phyloP scores from a whole-genome alignment of 2,888 invertebrate genomes.

The Cataglyphis albicans region DNA sequence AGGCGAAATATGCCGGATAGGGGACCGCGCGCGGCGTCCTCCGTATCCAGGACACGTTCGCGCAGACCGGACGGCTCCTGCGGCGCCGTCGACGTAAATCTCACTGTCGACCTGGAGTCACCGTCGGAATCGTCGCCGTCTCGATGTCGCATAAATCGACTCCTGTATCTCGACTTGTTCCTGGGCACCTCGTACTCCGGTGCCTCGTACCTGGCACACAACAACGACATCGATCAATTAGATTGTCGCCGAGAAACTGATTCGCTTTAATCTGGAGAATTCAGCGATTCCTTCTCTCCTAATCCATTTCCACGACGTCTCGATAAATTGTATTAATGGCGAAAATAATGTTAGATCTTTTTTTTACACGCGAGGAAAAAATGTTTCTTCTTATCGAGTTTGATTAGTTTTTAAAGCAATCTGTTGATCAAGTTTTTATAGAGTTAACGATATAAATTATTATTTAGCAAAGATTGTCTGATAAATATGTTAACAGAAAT shows the following conservation, averaged over 20 bases:
- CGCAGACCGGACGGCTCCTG: slow-evolving; percentile 86
- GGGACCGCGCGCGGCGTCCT: slow-evolving; percentile 94
- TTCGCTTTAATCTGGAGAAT: neutral
- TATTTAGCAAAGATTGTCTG: neutral
- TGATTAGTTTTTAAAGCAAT: neutral
- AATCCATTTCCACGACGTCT: neutral
- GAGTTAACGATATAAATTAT: neutral
- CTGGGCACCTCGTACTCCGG: slow-evolving; percentile 84
- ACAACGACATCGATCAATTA: slow-evolving; percentile 19
- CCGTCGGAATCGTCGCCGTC: slow-evolving; percentile 93
- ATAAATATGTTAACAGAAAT: neutral
- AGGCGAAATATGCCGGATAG: slow-evolving; percentile 95
- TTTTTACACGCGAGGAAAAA: neutral
- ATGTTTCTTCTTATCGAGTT: neutral
- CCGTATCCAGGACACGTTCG: slow-evolving; percentile 93
- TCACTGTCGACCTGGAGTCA: slow-evolving; percentile 89
- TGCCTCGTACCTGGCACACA: slow-evolving; percentile 81
- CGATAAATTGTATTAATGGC: neutral
- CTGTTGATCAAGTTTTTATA: neutral
- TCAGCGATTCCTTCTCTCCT: slow-evolving; percentile 8
- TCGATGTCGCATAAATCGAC: slow-evolving; percentile 87
- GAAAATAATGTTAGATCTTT: neutral
- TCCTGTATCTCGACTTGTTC: slow-evolving; percentile 84
- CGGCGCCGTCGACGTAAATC: slow-evolving; percentile 87
- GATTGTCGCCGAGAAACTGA: slow-evolving; percentile 2